Conservation (phyloP, 1,140 invertebrate genomes). For the Cydia pomonella region DNA sequence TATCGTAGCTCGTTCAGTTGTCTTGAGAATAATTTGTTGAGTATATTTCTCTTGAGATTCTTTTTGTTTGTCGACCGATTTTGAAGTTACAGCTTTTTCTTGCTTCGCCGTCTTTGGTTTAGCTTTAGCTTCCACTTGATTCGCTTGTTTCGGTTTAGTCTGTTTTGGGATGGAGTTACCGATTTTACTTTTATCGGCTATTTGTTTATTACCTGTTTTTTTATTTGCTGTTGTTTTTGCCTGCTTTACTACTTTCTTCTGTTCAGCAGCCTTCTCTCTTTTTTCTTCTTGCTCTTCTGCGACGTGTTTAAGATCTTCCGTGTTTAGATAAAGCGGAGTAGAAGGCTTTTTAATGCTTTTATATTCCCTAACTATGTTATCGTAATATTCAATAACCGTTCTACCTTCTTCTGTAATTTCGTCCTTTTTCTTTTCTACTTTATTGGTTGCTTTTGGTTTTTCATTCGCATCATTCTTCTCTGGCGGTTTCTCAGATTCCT, state of each 20-base stretch:
- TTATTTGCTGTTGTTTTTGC: conserved; percentile 43
- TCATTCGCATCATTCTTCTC: conserved; percentile 43
- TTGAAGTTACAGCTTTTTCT: conserved; percentile 6
- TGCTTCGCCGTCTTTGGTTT: conserved; percentile 36
- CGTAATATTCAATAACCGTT: conserved; percentile 89
- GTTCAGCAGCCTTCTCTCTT: conserved; percentile 38
- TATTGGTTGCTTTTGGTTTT: conserved; percentile 48
- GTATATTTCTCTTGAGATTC: conserved; percentile 46
- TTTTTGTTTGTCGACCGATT: conserved; percentile 41
- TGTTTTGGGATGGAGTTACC: conserved; percentile 39
- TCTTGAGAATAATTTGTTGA: conserved; percentile 63
- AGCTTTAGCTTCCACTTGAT: conserved; percentile 28
- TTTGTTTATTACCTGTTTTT: conserved; percentile 39
- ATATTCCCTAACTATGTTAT: conserved; percentile 88
- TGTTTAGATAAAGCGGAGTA: conserved; percentile 82
- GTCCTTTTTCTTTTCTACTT: conserved; percentile 60
- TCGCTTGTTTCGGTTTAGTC: conserved; percentile 41
- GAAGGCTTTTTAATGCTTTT: conserved; percentile 80
- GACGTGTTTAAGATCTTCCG: conserved; percentile 83
- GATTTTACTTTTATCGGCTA: conserved; percentile 43
- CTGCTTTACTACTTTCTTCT: conserved; percentile 43
- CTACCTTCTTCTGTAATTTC: conserved; percentile 82
- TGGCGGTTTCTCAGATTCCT: conserved; percentile 56
- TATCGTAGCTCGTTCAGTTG: conserved; percentile 70
- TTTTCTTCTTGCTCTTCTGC: conserved; percentile 73